These are phyloP conservation scores for Sarcoramphus papa DNA, from an alignment of 2,797 vertebrate species.

Conservation along the genomic window DNA sequence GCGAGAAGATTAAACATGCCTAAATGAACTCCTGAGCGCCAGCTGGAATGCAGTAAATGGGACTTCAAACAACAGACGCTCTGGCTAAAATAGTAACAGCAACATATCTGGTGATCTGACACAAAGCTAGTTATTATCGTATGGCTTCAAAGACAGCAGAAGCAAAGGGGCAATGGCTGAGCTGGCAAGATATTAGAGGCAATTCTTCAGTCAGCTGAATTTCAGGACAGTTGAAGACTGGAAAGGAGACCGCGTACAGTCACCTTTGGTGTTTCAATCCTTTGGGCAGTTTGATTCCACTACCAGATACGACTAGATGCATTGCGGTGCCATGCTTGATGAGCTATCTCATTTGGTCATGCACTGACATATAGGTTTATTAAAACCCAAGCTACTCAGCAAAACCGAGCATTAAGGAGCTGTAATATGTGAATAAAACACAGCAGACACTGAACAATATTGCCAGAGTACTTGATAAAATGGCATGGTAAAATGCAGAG, in stretches of 20 bases:
- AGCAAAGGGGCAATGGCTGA: neutral
- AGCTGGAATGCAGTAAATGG: neutral
- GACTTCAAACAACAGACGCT: constrained; percentile 20
- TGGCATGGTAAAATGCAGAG: neutral
- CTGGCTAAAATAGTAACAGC: neutral
- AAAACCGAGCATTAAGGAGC: neutral
- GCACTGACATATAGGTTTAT: neutral
- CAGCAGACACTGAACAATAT: neutral
- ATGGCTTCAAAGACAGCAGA: neutral
- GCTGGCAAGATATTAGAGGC: neutral
- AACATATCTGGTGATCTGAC: neutral
- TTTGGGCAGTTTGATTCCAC: neutral
- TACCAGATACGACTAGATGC: neutral
- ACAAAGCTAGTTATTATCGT: neutral
- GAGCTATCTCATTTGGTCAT: neutral
- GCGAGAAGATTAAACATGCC: constrained; percentile 8
- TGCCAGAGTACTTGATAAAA: neutral
- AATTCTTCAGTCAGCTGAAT: neutral
- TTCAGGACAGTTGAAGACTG: neutral
- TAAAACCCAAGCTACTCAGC: neutral
- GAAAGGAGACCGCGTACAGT: neutral
- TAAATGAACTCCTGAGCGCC: neutral
- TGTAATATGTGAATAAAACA: neutral
- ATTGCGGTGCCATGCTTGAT: neutral
- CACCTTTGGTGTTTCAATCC: neutral